phyloP scores from a whole-genome alignment of 1,140 invertebrate genomes.

The Sitodiplosis mosellana region DNA sequence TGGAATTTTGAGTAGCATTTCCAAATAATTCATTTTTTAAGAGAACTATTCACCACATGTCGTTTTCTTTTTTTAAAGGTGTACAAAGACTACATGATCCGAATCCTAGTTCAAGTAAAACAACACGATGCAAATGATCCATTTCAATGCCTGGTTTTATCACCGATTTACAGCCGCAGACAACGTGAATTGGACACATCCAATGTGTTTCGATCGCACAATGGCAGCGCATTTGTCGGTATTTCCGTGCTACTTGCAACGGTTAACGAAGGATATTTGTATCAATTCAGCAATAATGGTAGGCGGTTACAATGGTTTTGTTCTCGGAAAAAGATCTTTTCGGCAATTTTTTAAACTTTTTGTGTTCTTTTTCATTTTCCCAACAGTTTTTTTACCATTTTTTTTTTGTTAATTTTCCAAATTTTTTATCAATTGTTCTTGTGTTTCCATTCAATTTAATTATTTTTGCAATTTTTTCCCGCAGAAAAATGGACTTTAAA shows the following conservation, averaged over 20 bases:
- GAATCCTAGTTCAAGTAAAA: not conserved
- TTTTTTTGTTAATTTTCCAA: too few species aligned
- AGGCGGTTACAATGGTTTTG: not conserved
- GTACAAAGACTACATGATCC: not conserved
- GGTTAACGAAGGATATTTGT: constrained; percentile 2
- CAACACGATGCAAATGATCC: constrained; percentile 1
- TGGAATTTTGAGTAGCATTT: too few species aligned
- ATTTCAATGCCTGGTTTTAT: not conserved
- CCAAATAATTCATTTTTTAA: not conserved
- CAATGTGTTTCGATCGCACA: not conserved
- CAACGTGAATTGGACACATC: too few species aligned
- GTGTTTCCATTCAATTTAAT: too few species aligned
- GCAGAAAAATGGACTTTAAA: constrained; percentile 21
- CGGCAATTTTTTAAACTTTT: too few species aligned
- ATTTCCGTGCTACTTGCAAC: constrained; percentile 1
- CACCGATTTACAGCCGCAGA: not conserved
- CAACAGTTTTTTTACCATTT: not conserved
- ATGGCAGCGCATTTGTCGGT: not conserved
- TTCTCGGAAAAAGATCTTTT: not conserved
- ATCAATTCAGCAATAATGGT: constrained; percentile 3
- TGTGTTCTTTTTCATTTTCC: too few species aligned
- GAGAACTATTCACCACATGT: too few species aligned
- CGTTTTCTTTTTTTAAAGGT: too few species aligned
- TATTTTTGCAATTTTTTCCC: not conserved
- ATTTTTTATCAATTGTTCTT: too few species aligned